Evolutionary conservation across 2,797 vertebrate genomes (phyloP), one percentile per base, ranked within the genome.

Genomic region (Xyrichtys novacula): DNA sequence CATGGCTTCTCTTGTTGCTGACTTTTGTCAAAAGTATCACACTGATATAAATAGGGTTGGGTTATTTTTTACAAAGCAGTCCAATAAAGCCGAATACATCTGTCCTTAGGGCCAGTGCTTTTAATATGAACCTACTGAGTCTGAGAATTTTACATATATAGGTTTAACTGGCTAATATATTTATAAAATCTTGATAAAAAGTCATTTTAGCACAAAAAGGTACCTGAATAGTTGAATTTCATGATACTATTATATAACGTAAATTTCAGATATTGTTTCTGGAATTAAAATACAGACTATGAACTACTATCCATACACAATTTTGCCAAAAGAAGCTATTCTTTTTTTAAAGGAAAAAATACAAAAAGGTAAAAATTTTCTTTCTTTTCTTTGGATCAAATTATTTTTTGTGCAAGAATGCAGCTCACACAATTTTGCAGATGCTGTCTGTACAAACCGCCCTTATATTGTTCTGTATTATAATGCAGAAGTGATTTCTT

Each of bases 321-420:
- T 71, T 78, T 82, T 69, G 77, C 80, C 74, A 83, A 75, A 65
- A 80, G 64, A 79, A 69, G 39, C 19, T 81, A 71, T 46, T 71
- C 14, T 71, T 49, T 67, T 65, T 71, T 50, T 16, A 75, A 67
- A n/a, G n/a, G 66, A 85, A 88, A 89, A 86, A 69, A 85, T 90
- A 88, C 63, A 91, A 89, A 90, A 92, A 69, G 28, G 75, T 87
- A 85, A 83, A 90, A 90, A 87, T 83, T 46, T 48, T 65, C 80
- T 87, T 76, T 74, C 8, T 85, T 83, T 78, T 91, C 89, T 93
- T 92, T 90, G 88, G 88, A 88, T 86, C 80, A 86, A 83, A 78
- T 61, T 56, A 76, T 32, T 74, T 75, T 77, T 57, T 86, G 83
- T 83, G 86, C 84, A 84, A 83, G 80, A 74, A 60, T 65, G 70